phyloP scores from a whole-genome alignment of 1,140 invertebrate species.

The Bombus huntii region DNA sequence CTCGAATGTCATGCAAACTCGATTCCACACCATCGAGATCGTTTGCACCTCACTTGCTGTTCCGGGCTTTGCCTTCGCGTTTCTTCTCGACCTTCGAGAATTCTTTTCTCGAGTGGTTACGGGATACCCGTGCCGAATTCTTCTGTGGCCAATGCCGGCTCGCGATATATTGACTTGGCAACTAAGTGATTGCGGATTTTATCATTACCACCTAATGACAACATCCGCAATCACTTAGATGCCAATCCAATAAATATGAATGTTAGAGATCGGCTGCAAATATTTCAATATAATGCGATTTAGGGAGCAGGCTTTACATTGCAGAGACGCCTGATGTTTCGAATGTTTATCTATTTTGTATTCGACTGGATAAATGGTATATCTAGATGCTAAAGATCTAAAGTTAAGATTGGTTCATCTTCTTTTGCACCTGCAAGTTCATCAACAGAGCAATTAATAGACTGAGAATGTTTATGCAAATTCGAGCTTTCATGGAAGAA shows the following conservation, averaged over 20 bases:
- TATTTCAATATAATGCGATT: background rate
- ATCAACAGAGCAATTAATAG: too few species aligned
- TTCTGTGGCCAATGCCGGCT: background rate
- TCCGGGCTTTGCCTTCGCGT: constrained; percentile 30
- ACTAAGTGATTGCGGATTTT: too few species aligned
- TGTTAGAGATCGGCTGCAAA: background rate
- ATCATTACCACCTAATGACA: too few species aligned
- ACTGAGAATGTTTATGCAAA: too few species aligned
- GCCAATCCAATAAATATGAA: background rate
- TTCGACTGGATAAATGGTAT: too few species aligned
- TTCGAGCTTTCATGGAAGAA: too few species aligned
- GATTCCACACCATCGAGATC: constrained; percentile 54
- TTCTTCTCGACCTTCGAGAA: too few species aligned
- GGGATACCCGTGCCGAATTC: background rate
- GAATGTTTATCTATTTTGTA: background rate
- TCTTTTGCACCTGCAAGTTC: too few species aligned
- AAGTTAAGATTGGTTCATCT: too few species aligned
- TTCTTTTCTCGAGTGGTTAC: background rate
- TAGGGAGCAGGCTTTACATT: background rate
- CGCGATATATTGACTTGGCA: too few species aligned
- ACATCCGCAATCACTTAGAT: too few species aligned
- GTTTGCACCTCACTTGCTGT: constrained; percentile 7
- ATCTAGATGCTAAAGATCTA: too few species aligned
- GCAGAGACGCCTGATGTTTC: background rate
- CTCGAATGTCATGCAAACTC: constrained; percentile 73